A percentile compares a stretch with the other conserved stretches of the same genome.
Conservation (phyloP, 2,113 vertebrate species). For the Lepisosteus oculatus region DNA sequence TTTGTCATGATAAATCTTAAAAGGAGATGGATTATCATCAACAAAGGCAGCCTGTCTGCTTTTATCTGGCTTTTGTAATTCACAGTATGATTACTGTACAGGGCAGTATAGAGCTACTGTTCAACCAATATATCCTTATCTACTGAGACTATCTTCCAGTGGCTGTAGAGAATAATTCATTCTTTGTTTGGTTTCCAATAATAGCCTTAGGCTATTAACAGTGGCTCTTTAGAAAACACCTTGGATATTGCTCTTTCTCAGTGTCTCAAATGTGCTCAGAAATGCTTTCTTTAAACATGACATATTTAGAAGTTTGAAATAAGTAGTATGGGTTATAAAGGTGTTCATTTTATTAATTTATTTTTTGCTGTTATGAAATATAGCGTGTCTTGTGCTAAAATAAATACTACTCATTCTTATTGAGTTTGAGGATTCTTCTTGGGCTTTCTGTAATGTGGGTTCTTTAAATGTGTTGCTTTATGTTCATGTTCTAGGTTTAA, state of each 20-base stretch:
- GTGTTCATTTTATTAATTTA: too few species aligned
- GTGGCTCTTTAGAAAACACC: neutral
- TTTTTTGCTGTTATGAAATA: too few species aligned
- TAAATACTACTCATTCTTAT: neutral
- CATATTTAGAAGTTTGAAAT: too few species aligned
- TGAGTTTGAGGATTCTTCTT: neutral
- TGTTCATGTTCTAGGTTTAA: too few species aligned
- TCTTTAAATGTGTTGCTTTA: too few species aligned
- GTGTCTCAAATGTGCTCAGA: neutral
- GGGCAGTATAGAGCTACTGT: neutral
- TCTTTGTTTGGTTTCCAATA: constrained; percentile 5
- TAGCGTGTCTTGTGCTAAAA: neutral
- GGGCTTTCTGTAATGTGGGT: neutral
- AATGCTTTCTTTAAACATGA: neutral
- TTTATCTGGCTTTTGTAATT: neutral
- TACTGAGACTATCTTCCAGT: constrained; percentile 3
- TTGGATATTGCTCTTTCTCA: neutral
- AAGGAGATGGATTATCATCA: constrained; percentile 9
- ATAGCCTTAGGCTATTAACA: neutral
- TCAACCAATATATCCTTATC: constrained; percentile 6
- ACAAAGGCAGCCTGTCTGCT: constrained; percentile 8
- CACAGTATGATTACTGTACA: neutral
- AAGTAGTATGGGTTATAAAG: too few species aligned
- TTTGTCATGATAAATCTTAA: constrained; percentile 6
- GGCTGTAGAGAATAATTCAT: constrained; percentile 3